Evolutionary conservation across 1,140 invertebrate genomes (phyloP), one percentile per base, ranked within the genome.

Genomic region (Saccostrea glomerata): DNA sequence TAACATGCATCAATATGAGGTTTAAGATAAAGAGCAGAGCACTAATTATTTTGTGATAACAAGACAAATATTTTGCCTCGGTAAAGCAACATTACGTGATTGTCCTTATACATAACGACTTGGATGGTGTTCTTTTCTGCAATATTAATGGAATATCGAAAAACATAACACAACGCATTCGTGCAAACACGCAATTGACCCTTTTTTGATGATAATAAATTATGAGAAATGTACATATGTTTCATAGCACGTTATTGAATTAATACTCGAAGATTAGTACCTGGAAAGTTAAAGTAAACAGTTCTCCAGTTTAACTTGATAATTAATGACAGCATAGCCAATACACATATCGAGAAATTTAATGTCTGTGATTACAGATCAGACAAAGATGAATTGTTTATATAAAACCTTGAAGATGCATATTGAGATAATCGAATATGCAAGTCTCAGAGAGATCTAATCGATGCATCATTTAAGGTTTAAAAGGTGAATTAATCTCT

Each of bases 201-300:
- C n/a, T 77, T 77, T 25, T 77, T 30, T 36, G 58, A 30, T 77
- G 25, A 36, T 73, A 30, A 77, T 77, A 17, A 77, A 77, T 77
- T 77, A 77, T 77, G 70, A 77, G 70, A 77, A 77, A 77, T 77
- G 70, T 77, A 77, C 70, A 77, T 77, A 77, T 77, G 70, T 77
- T 77, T 77, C 70, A 77, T 25, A 36, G 0, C 70, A 36, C 13
- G 23, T 77, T 77, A 77, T 77, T 77, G 70, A 77, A 77, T 30
- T 77, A 40, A 77, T 77, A 25, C 70, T 77, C 70, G 70, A 30
- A 77, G 23, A 15, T 77, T 77, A 25, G 70, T 30, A 30, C 30
- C 25, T 77, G 70, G 70, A 77, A 77, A 6, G 70, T 25, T 36
- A 30, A 77, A 25, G 70, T 77, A 77, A 77, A 77, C 25, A 77